These are phyloP conservation scores for Coptodon rendalli DNA, from an alignment of 2,113 vertebrate species.

Conservation along the genomic window DNA sequence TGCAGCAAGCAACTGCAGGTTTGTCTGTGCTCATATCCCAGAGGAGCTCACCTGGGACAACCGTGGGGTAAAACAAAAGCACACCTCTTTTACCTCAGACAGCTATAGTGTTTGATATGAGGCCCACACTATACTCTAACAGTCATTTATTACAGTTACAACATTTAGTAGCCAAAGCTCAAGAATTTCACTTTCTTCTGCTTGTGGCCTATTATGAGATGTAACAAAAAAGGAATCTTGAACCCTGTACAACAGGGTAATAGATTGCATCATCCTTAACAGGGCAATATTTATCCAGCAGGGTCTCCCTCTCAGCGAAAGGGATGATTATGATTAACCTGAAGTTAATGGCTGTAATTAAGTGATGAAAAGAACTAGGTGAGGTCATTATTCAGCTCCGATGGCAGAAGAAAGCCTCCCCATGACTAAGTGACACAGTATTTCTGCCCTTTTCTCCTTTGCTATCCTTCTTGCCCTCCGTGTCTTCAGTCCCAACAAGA, in stretches of 20 bases:
- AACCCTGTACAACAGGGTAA: not conserved
- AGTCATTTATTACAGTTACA: not conserved
- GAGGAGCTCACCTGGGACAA: not conserved
- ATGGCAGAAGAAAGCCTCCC: not conserved
- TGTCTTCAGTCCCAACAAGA: not conserved
- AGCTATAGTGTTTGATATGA: not conserved
- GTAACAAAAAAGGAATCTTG: not conserved
- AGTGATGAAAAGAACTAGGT: slow-evolving; percentile 27
- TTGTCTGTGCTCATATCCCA: not conserved
- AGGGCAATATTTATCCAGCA: not conserved
- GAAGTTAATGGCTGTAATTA: slow-evolving; percentile 27
- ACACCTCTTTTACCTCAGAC: not conserved
- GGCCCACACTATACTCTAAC: not conserved
- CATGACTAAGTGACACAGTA: not conserved
- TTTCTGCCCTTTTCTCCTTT: not conserved
- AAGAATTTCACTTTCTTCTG: not conserved
- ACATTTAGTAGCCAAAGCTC: not conserved
- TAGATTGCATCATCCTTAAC: not conserved
- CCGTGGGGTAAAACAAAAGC: not conserved
- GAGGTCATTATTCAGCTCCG: slow-evolving; percentile 9
- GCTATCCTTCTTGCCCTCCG: not conserved
- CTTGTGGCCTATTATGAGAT: not conserved
- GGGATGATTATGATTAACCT: slow-evolving; percentile 21
- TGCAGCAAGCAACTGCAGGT: not conserved
- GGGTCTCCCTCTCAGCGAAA: not conserved